Evolutionary conservation across 1,140 invertebrate genomes (phyloP).

Genomic region (Mycetomoellerius zeteki): DNA sequence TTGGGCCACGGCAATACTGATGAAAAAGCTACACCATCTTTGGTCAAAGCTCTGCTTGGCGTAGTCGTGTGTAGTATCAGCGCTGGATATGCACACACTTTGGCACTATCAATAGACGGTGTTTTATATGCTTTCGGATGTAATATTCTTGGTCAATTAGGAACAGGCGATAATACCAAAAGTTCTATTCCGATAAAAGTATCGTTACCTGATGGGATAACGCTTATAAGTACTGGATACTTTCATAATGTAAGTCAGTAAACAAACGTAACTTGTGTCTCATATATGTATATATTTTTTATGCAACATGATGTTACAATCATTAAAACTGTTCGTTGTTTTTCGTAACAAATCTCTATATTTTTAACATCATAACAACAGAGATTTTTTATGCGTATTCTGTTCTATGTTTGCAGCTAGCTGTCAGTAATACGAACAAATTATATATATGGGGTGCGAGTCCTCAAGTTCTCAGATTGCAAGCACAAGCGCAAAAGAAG

Average conservation of each 20-base stretch:
- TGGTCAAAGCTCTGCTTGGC: constrained; percentile 85
- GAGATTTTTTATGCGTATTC: background rate
- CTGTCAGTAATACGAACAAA: constrained; percentile 89
- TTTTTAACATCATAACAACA: background rate
- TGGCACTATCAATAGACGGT: constrained; percentile 90
- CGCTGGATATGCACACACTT: constrained; percentile 92
- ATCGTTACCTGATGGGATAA: constrained; percentile 88
- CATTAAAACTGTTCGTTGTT: background rate
- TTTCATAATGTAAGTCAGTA: constrained; percentile 92
- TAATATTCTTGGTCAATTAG: constrained; percentile 93
- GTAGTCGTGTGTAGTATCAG: constrained; percentile 86
- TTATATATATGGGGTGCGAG: constrained; percentile 93
- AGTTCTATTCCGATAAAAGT: constrained; percentile 88
- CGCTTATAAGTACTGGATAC: constrained; percentile 91
- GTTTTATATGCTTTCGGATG: constrained; percentile 92
- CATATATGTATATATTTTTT: background rate
- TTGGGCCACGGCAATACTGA: constrained; percentile 92
- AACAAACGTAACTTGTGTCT: background rate
- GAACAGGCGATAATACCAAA: constrained; percentile 89
- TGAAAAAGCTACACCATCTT: constrained; percentile 89
- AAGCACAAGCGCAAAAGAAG: constrained; percentile 90
- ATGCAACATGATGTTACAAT: background rate
- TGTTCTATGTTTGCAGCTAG: constrained; percentile 88
- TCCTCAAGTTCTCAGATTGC: constrained; percentile 91
- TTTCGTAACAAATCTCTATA: background rate